Evolutionary conservation across 1,140 invertebrate species (phyloP).

Genomic region (Rhyacophila brunnea): DNA sequence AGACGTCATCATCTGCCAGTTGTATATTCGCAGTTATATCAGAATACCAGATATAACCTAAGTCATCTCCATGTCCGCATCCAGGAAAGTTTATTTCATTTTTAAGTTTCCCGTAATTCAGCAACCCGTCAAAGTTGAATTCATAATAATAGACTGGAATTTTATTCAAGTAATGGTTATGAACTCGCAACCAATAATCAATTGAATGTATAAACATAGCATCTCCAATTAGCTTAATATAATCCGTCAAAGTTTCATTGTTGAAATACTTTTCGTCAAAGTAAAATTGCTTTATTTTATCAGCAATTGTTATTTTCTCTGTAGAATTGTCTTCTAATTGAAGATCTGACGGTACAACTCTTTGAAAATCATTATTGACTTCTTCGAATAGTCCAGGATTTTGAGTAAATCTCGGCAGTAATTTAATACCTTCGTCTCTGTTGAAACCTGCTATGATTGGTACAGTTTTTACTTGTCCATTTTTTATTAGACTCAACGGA

Average conservation of each 20-base stretch:
- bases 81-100: constrained; percentile 1
- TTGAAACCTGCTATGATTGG: constrained; percentile 13
- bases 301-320: constrained; percentile 3
- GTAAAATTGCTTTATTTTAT: constrained; percentile 15
- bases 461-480: not conserved
- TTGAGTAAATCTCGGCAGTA: not conserved
- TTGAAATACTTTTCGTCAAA: constrained; percentile 1
- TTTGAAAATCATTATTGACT: constrained; percentile 13
- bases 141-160: constrained; percentile 9
- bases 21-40: not conserved
- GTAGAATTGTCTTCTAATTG: not conserved
- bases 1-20: not conserved
- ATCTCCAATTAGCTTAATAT: constrained; percentile 7
- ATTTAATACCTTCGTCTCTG: constrained; percentile 10
- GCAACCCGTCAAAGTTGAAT: constrained; percentile 9
- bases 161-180: not conserved
- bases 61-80: constrained; percentile 5
- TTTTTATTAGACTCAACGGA: not conserved
- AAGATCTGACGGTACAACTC: constrained; percentile 12
- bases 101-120: constrained; percentile 3
- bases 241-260: constrained; percentile 8
- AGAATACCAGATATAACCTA: constrained; percentile 4
- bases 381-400: not conserved
- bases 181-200: constrained; percentile 7
- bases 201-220: constrained; percentile 10